phyloP scores from a whole-genome alignment of 2,113 vertebrate species.

The Rhagologus leucostigma region DNA sequence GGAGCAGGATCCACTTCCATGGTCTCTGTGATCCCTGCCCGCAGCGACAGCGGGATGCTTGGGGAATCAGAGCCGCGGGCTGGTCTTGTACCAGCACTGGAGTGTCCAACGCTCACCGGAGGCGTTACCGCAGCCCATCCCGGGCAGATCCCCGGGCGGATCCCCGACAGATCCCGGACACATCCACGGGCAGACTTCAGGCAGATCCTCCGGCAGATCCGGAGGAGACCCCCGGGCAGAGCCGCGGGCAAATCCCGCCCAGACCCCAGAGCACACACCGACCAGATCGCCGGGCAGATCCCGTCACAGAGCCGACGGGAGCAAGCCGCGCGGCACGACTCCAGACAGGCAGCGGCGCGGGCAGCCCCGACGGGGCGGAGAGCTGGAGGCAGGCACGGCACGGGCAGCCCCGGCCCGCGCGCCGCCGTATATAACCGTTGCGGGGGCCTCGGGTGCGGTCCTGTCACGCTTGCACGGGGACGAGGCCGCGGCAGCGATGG shows the following conservation, averaged over 20 bases:
- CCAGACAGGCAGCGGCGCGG: neutral
- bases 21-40: neutral
- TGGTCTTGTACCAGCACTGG: rapidly evolving
- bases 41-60: neutral
- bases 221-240: too few relatives aligned
- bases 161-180: neutral
- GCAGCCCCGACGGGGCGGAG: neutral
- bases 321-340: rapidly evolving
- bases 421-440: slow-evolving; percentile 52
- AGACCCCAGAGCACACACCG: neutral
- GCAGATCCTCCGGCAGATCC: neutral
- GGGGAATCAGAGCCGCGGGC: neutral
- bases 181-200: neutral
- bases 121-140: neutral
- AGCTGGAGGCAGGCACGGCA: slow-evolving; percentile 73
- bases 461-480: slow-evolving; percentile 79
- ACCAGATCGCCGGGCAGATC: neutral
- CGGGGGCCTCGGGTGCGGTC: slow-evolving; percentile 74
- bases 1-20: neutral
- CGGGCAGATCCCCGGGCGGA: neutral
- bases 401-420: slow-evolving; percentile 70
- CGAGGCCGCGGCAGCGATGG: slow-evolving; percentile 88
- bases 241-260: neutral
- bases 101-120: neutral
- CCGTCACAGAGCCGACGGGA: neutral